Base-by-base conservation (phyloP, 2,888 invertebrate species). In the Anoncus sp. region DNA sequence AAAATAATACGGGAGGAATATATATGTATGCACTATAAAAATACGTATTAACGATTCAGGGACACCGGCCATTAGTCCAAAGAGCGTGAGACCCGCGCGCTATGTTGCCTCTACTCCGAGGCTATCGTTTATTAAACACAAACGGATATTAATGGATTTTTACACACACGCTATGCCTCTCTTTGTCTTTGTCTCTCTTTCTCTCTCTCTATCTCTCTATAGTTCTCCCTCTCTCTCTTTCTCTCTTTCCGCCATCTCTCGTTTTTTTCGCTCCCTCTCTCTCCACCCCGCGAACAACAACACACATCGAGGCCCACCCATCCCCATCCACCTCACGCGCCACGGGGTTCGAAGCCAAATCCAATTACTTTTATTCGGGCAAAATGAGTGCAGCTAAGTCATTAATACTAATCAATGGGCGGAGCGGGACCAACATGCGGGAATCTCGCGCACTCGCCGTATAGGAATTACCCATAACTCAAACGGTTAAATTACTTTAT, bases 91-190 rank as follows among this genome's bases (percentile, higher is more conserved):
- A 82, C 85, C 86, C 87, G 84, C 78, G 83, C 81, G 83, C 63
- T 55, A 40, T 49, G 49, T 57, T 24, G 83, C 83, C 38, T 49
- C 82, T 38, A 47, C 38, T 75, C 27, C 75, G 71, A 51, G 85
- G 88, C 90, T 90, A 90, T 90, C 90, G 90, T 91, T 90, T 89
- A 90, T 91, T 91, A 90, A 90, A 87, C 87, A 86, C 90, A 91
- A 91, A 91, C 89, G 89, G 90, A 91, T 91, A 91, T 91, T 91
- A 91, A 91, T 91, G 91, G 90, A 90, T 91, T 91, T 91, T 91
- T 90, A 89, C 89, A 89, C 87, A 86, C 90, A 89, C 87, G 87
- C 82, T 79, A 55, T 71, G 62, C 55, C 66, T 71, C 60, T 60
- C 22, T 59, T 40, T 66, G 27, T 67, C 51, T 69, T 63, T 65